These are phyloP conservation scores for Drosophila rufa DNA, from an alignment of 1,140 invertebrate genomes.

Conservation along the genomic window DNA sequence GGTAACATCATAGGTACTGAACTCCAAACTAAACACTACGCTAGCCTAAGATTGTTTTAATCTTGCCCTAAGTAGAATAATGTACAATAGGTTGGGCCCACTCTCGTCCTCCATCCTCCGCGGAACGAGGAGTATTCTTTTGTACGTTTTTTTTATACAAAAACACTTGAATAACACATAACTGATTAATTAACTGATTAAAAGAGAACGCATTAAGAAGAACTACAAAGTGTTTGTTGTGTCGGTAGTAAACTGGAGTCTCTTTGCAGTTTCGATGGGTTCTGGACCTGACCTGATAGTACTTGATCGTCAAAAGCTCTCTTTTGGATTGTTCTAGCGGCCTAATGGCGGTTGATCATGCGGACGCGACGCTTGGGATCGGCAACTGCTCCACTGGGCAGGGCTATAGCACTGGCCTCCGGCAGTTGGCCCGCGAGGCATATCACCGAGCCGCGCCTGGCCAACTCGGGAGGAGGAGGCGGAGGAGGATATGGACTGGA, in stretches of 20 bases:
- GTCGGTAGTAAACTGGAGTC: slow-evolving; percentile 21
- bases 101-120: not conserved
- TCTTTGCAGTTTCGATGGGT: slow-evolving; percentile 48
- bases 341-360: slow-evolving; percentile 82
- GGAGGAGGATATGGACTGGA: slow-evolving; percentile 14
- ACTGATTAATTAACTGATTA: slow-evolving; percentile 52
- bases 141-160: slow-evolving; percentile 46
- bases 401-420: not conserved
- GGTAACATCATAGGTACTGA: slow-evolving; percentile 43
- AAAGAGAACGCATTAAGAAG: slow-evolving; percentile 49
- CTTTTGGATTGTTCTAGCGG: not conserved
- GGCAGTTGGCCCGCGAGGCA: slow-evolving; percentile 43
- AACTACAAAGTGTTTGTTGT: slow-evolving; percentile 13
- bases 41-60: slow-evolving; percentile 81
- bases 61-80: slow-evolving; percentile 78
- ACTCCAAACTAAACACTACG: slow-evolving; percentile 65
- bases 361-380: slow-evolving; percentile 73
- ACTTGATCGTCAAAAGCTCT: not conserved
- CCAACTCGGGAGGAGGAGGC: slow-evolving; percentile 29
- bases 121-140: slow-evolving; percentile 28
- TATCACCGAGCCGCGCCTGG: slow-evolving; percentile 60
- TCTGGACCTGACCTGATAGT: slow-evolving; percentile 9
- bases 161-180: slow-evolving; percentile 53
- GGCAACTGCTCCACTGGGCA: slow-evolving; percentile 9
- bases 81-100: slow-evolving; percentile 43